A percentile compares a stretch with the other conserved stretches of the same genome.
Evolutionary conservation across 2,113 vertebrate species (phyloP).

Genomic region (Erythrolamprus reginae): DNA sequence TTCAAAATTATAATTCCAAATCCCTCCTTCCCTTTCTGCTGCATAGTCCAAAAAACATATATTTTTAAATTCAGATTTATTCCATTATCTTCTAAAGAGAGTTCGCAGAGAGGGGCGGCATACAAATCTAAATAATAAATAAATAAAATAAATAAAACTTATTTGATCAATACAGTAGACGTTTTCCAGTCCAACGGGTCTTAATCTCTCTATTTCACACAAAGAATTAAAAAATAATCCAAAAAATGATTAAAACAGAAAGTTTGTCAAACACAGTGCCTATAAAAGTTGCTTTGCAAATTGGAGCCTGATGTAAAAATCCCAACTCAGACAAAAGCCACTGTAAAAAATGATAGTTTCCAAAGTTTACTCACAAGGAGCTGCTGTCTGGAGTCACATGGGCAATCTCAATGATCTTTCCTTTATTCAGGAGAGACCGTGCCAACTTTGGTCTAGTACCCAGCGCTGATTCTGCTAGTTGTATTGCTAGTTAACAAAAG

Average conservation of each 20-base stretch:
- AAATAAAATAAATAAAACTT: no score
- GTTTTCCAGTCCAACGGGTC: not conserved
- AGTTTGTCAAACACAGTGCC: not conserved
- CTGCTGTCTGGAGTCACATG: not conserved
- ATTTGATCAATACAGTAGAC: not conserved
- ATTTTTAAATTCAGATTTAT: not conserved
- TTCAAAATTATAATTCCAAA: no score
- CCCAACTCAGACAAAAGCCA: not conserved
- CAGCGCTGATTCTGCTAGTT: not conserved
- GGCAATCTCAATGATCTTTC: not conserved
- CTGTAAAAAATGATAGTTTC: not conserved
- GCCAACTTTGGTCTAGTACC: not conserved
- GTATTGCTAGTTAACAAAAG: not conserved
- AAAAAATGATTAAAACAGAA: not conserved
- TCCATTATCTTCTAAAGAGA: not conserved
- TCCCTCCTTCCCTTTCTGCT: no score
- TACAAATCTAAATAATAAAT: no score
- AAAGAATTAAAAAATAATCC: not conserved
- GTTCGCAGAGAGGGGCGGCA: no score
- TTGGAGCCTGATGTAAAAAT: not conserved
- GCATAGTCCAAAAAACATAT: not conserved
- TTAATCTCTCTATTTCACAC: not conserved
- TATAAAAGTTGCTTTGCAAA: not conserved
- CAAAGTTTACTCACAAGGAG: not conserved
- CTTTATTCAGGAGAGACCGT: not conserved